phyloP scores from a whole-genome alignment of 2,888 invertebrate species.

The Philonicus albiceps region DNA sequence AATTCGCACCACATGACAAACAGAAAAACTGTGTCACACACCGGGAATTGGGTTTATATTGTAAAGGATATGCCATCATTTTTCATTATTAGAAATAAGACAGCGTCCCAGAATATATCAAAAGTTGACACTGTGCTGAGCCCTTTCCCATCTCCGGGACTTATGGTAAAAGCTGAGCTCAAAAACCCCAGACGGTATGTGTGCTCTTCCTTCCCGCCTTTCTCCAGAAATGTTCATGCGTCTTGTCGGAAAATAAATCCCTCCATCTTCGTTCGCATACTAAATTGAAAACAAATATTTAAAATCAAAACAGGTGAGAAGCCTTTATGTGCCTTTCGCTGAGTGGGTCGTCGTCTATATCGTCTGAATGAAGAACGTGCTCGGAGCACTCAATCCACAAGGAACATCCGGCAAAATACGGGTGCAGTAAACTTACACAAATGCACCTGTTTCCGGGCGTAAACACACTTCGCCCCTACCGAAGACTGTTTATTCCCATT shows the following conservation, averaged over 20 bases:
- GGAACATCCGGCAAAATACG: not conserved
- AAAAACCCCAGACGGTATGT: not conserved
- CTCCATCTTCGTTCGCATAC: not conserved
- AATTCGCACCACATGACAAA: slow-evolving; percentile 5
- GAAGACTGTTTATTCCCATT: not conserved
- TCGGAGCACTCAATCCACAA: not conserved
- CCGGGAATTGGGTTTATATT: not conserved
- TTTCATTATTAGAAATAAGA: slow-evolving; percentile 19
- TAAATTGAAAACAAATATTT: slow-evolving; percentile 24
- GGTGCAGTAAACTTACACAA: not conserved
- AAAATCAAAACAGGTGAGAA: slow-evolving; percentile 15
- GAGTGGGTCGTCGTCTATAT: not conserved
- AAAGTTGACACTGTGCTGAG: not conserved
- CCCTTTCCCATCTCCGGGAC: not conserved
- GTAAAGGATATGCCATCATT: slow-evolving; percentile 13
- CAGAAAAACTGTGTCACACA: not conserved
- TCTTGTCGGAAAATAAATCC: not conserved
- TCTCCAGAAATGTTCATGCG: not conserved
- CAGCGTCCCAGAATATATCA: not conserved
- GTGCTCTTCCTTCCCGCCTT: not conserved
- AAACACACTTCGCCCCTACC: not conserved
- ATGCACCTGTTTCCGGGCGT: not conserved
- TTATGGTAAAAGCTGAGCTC: not conserved
- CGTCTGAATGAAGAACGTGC: not conserved
- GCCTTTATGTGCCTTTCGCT: not conserved